phyloP scores from a whole-genome alignment of 1,140 invertebrate genomes.

The Grapholita molesta region DNA sequence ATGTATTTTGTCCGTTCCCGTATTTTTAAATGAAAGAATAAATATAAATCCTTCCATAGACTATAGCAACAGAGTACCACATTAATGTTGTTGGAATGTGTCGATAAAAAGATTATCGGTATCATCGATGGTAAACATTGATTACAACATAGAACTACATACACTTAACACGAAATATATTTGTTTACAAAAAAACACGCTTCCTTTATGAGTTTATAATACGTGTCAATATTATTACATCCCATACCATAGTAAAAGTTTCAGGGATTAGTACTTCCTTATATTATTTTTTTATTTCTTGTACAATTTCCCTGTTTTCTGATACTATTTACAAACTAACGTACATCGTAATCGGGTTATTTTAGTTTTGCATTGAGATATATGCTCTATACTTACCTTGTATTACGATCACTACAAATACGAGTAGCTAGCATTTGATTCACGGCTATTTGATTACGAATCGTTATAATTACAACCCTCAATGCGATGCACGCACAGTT shows the following conservation, averaged over 20 bases:
- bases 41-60: conserved; percentile 4
- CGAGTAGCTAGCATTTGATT: conserved; percentile 55
- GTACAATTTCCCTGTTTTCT: not conserved
- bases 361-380: not conserved
- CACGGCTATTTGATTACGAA: conserved; percentile 48
- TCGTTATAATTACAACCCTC: conserved; percentile 48
- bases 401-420: conserved; percentile 21
- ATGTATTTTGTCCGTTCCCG: conserved; percentile 1
- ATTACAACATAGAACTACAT: conserved; percentile 15
- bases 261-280: too few relatives aligned
- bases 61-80: conserved; percentile 1
- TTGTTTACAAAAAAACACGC: not conserved
- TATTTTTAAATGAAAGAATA: conserved; percentile 2
- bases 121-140: conserved; percentile 24
- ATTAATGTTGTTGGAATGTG: not conserved
- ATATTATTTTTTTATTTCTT: not conserved
- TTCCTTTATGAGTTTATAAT: not conserved
- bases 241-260: too few relatives aligned
- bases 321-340: too few relatives aligned
- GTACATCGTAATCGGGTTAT: too few relatives aligned
- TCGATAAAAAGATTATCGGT: not conserved
- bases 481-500: conserved; percentile 28
- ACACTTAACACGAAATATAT: conserved; percentile 1
- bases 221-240: too few relatives aligned
- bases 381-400: not conserved